Conservation (phyloP, 2,888 invertebrate genomes). For the Octodonta nipae region DNA sequence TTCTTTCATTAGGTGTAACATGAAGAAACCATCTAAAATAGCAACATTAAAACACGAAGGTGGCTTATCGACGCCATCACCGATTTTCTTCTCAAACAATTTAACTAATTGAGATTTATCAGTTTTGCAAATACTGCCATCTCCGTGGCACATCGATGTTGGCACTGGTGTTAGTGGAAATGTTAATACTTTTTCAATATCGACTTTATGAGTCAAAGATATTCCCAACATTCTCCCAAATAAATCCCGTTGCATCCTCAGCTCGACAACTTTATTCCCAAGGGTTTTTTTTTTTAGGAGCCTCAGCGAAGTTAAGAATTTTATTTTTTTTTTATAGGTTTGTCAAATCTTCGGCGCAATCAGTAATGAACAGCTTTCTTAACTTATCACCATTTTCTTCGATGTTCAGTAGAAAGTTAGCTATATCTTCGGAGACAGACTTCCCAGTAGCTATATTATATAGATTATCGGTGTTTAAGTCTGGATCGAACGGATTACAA, state of each 20-base stretch:
- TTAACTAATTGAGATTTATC: conserved; percentile 8
- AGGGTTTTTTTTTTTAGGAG: conserved; percentile 11
- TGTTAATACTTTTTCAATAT: conserved; percentile 14
- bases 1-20: conserved; percentile 12
- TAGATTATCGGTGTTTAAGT: conserved; percentile 12
- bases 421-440: conserved; percentile 6
- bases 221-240: conserved; percentile 15
- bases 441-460: conserved; percentile 16
- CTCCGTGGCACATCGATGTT: conserved; percentile 11
- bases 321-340: conserved; percentile 12
- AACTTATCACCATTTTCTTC: conserved; percentile 13
- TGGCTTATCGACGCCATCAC: conserved; percentile 5
- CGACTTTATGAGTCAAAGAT: conserved; percentile 11
- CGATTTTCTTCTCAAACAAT: conserved; percentile 6
- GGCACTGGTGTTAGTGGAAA: conserved; percentile 14
- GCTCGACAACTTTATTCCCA: conserved; percentile 13
- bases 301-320: conserved; percentile 10
- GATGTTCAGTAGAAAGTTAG: conserved; percentile 21
- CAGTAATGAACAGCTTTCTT: conserved; percentile 11
- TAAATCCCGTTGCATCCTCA: conserved; percentile 15
- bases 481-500: conserved; percentile 14
- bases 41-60: conserved; percentile 9
- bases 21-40: conserved; percentile 13
- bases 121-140: conserved; percentile 8
- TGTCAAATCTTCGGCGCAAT: conserved; percentile 14